A percentile compares a stretch with the other conserved stretches of the same genome.
phyloP scores from a whole-genome alignment of 2,888 invertebrate species.

The Aplocera efformata region DNA sequence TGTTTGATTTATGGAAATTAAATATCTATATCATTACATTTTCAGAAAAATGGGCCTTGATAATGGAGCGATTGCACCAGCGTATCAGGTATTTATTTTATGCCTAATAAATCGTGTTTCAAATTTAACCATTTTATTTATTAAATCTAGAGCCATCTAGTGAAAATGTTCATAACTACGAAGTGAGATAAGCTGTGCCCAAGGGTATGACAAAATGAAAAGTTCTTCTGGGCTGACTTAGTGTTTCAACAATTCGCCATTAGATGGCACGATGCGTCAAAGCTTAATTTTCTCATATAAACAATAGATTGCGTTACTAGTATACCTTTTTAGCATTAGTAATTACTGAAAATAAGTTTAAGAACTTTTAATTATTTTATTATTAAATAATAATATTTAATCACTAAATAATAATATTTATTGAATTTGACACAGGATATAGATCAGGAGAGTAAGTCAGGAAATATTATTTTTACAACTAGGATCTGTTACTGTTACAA shows the following conservation, averaged over 20 bases:
- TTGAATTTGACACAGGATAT: too few species aligned
- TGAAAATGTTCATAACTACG: neutral
- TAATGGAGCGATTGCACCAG: constrained; percentile 29
- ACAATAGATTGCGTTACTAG: constrained; percentile 5
- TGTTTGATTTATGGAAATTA: too few species aligned
- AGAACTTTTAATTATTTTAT: too few species aligned
- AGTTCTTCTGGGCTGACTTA: neutral
- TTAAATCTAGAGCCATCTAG: constrained; percentile 20
- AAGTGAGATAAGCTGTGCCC: too few species aligned
- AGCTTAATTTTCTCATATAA: neutral
- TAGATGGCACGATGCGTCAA: constrained; percentile 4
- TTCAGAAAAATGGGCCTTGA: constrained; percentile 40
- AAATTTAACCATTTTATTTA: neutral
- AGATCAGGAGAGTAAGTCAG: too few species aligned
- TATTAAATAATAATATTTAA: too few species aligned
- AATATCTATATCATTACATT: constrained; percentile 20
- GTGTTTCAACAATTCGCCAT: neutral
- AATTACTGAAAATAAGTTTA: too few species aligned
- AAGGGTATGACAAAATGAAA: neutral
- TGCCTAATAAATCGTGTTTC: too few species aligned
- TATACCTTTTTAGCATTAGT: too few species aligned
- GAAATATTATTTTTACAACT: too few species aligned
- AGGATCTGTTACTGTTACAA: too few species aligned
- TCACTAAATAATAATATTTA: too few species aligned
- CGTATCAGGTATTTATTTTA: constrained; percentile 45